These are phyloP conservation scores for Numenius arquata DNA, from an alignment of 2,113 vertebrate genomes.

Conservation along the genomic window DNA sequence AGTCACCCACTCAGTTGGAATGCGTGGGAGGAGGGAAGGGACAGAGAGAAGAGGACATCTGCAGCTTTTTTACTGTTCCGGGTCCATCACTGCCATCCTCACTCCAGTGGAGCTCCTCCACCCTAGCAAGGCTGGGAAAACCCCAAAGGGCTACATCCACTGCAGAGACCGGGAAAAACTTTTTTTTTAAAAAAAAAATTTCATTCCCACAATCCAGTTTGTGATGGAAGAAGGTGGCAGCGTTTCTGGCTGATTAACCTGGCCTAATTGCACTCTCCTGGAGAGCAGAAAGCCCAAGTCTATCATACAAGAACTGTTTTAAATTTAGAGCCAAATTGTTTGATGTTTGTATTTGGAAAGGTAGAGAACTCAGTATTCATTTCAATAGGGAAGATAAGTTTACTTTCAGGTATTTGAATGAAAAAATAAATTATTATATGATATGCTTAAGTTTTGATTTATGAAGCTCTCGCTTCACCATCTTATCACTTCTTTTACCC, in stretches of 20 bases:
- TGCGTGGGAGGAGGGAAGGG: neutral
- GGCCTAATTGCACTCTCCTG: neutral
- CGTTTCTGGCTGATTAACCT: neutral
- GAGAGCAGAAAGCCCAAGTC: neutral
- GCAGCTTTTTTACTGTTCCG: neutral
- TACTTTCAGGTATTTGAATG: neutral
- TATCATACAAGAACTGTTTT: neutral
- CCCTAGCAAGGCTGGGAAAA: neutral
- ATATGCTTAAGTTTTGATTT: slow-evolving; percentile 4
- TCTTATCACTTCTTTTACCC: neutral
- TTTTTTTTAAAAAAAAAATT: no score
- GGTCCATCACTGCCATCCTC: neutral
- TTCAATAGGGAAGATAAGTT: neutral
- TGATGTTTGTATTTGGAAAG: neutral
- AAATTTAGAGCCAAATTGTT: neutral
- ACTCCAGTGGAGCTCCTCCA: neutral
- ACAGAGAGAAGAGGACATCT: neutral
- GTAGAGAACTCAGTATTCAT: neutral
- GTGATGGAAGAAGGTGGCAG: neutral
- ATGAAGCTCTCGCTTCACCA: neutral
- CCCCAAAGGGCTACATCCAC: neutral
- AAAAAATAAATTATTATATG: neutral
- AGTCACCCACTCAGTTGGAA: neutral
- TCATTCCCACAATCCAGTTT: neutral
- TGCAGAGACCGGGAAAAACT: rapidly evolving